These are phyloP conservation scores for Acrocephalus scirpaceus DNA, from an alignment of 2,797 vertebrate genomes.

Conservation along the genomic window DNA sequence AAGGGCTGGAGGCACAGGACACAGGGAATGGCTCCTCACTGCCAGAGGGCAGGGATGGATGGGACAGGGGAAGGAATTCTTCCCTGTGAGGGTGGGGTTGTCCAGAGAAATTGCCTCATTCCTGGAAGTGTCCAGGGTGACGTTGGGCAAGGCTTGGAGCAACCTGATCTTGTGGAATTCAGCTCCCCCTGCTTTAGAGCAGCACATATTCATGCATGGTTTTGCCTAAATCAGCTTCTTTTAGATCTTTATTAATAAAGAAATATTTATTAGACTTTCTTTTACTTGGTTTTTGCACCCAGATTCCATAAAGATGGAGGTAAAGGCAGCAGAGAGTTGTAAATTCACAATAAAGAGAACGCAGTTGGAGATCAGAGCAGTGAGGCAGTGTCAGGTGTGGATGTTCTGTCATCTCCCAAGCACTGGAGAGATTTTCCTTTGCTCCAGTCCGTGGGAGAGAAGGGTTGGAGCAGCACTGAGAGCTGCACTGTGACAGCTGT, in stretches of 20 bases:
- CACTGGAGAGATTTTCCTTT: not conserved
- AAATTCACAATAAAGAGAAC: fast-evolving
- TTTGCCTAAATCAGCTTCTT: not conserved
- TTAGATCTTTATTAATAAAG: not conserved
- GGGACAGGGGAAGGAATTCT: not conserved
- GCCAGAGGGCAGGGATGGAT: fast-evolving
- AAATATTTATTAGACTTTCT: not conserved
- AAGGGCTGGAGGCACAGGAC: not conserved
- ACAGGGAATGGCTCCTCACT: not conserved
- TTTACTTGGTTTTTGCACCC: not conserved
- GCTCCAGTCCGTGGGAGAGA: not conserved
- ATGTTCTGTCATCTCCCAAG: not conserved
- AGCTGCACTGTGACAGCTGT: not conserved
- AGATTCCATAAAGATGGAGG: not conserved
- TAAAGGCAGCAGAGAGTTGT: not conserved
- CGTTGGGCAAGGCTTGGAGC: not conserved
- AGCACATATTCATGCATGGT: not conserved
- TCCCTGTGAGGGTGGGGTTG: not conserved
- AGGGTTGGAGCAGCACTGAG: not conserved
- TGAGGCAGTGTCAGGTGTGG: fast-evolving
- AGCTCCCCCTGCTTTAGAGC: not conserved
- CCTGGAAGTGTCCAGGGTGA: not conserved
- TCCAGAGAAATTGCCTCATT: not conserved
- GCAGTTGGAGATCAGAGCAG: not conserved
- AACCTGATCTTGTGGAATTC: fast-evolving